phyloP scores from a whole-genome alignment of 2,888 invertebrate genomes.

The Marronus borbonicus region DNA sequence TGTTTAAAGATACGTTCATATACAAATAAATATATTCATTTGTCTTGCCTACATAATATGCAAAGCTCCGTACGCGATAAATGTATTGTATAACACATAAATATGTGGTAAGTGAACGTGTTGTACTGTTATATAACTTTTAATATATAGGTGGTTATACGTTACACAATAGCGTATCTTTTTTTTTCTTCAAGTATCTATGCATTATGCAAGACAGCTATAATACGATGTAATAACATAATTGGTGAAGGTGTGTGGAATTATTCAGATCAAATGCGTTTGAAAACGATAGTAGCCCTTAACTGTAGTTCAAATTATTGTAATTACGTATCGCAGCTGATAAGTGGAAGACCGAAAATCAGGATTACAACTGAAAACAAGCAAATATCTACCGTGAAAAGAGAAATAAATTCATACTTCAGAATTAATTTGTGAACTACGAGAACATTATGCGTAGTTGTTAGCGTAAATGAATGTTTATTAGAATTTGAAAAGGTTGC shows the following conservation, averaged over 20 bases:
- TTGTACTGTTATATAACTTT: conserved; percentile 22
- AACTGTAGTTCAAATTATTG: neutral
- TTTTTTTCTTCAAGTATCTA: neutral
- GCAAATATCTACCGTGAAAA: too few species aligned
- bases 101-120: conserved; percentile 15
- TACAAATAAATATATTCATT: conserved; percentile 15
- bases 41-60: conserved; percentile 3
- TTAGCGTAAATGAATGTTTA: too few species aligned
- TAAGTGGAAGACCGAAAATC: neutral
- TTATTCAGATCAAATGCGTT: neutral
- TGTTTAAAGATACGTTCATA: neutral
- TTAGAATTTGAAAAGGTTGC: too few species aligned
- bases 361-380: neutral
- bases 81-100: neutral
- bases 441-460: too few species aligned
- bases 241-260: conserved; percentile 20
- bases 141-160: neutral
- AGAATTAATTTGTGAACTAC: too few species aligned
- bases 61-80: neutral
- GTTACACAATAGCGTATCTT: conserved; percentile 20
- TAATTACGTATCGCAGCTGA: neutral
- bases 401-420: too few species aligned
- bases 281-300: conserved; percentile 4
- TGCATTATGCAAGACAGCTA: neutral
- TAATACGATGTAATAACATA: conserved; percentile 16